phyloP scores from a whole-genome alignment of 1,140 invertebrate genomes.

The Heliconius melpomene region DNA sequence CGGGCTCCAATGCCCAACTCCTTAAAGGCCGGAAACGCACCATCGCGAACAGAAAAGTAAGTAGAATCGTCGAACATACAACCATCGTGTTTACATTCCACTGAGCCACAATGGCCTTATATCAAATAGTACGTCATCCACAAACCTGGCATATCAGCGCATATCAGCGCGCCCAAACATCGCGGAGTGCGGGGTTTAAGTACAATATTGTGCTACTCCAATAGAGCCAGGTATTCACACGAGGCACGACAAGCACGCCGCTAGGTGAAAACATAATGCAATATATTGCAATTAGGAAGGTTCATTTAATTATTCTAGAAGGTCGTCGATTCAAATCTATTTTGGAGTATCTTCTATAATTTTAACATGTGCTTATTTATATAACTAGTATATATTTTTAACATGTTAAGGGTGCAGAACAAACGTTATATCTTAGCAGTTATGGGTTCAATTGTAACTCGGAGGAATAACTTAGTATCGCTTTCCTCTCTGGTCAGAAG shows the following conservation, averaged over 20 bases:
- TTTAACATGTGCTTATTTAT: neutral
- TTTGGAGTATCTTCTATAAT: neutral
- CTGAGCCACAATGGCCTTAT: neutral
- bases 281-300: neutral
- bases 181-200: slow-evolving; percentile 34
- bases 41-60: no score
- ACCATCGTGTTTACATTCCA: no score
- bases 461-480: no score
- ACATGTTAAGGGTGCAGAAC: no score
- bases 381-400: no score
- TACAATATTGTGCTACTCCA: slow-evolving; percentile 52
- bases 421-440: no score
- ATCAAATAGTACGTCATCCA: neutral
- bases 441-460: no score
- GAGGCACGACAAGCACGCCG: slow-evolving; percentile 49
- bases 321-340: neutral
- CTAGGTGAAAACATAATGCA: slow-evolving; percentile 35
- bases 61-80: no score
- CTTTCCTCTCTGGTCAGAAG: no score
- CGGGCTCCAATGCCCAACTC: no score
- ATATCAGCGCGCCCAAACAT: slow-evolving; percentile 32
- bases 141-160: slow-evolving; percentile 34
- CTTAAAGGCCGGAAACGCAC: no score
- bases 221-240: slow-evolving; percentile 55
- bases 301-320: neutral